Conservation (phyloP, 2,888 invertebrate genomes). For the Scaptodrosophila latifasciaeformis region DNA sequence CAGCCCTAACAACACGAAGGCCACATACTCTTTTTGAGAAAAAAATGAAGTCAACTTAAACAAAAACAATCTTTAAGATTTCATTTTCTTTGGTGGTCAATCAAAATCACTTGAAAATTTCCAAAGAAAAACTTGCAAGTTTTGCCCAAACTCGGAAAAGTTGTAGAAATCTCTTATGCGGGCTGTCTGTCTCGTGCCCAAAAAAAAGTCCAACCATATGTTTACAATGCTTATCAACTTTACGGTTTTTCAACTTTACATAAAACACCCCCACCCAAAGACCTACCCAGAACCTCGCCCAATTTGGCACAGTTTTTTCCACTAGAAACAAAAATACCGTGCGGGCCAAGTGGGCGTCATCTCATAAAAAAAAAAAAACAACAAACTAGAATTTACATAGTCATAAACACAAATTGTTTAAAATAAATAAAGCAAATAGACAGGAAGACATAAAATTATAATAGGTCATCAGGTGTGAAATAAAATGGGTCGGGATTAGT, state of each 20-base stretch:
- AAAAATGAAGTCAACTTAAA: no score
- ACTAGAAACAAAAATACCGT: background rate
- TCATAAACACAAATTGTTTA: conserved; percentile 43
- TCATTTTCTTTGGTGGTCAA: no score
- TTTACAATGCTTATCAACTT: background rate
- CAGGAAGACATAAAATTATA: background rate
- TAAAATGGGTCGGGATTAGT: background rate
- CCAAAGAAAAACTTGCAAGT: background rate
- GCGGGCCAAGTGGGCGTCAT: conserved; percentile 28
- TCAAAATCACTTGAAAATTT: no score
- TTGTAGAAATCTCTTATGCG: background rate
- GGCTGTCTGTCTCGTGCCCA: background rate
- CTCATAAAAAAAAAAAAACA: conserved; percentile 39
- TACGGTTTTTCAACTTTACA: conserved; percentile 12
- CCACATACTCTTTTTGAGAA: no score
- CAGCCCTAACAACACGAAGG: no score
- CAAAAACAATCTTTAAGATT: no score
- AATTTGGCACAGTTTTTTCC: conserved; percentile 46
- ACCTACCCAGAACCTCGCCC: conserved; percentile 37
- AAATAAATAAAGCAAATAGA: background rate
- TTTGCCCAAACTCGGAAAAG: background rate
- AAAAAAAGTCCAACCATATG: background rate
- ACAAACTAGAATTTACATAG: conserved; percentile 48
- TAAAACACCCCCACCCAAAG: background rate
- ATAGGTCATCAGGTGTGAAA: background rate